A percentile compares a stretch with the other conserved stretches of the same genome.
phyloP scores from a whole-genome alignment of 1,140 invertebrate genomes.

The Octopus sinensis region DNA sequence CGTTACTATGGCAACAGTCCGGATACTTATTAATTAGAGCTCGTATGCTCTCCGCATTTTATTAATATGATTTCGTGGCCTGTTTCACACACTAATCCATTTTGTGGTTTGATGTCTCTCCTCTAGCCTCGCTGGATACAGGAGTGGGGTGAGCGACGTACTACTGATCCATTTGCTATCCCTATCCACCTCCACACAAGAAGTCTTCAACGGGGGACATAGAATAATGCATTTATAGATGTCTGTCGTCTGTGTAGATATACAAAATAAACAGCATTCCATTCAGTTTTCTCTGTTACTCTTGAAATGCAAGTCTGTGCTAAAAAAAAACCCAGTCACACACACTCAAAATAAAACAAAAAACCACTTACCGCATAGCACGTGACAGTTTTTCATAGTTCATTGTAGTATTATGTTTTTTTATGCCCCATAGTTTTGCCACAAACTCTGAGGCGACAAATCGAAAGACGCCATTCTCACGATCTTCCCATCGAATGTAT shows the following conservation, averaged over 20 bases:
- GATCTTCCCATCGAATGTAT: slow-evolving; percentile 79
- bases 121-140: too few relatives aligned
- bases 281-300: background rate
- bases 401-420: slow-evolving; percentile 86
- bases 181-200: background rate
- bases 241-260: background rate
- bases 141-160: too few relatives aligned
- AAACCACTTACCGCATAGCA: slow-evolving; percentile 74
- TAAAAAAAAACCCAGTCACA: background rate
- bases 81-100: too few relatives aligned
- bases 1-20: too few relatives aligned
- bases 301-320: background rate
- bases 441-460: slow-evolving; percentile 86
- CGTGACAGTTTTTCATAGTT: slow-evolving; percentile 90
- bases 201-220: background rate
- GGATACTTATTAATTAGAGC: too few relatives aligned
- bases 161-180: background rate
- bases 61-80: too few relatives aligned
- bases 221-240: background rate
- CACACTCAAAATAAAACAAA: background rate
- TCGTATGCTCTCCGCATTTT: too few relatives aligned
- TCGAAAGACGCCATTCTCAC: slow-evolving; percentile 76
- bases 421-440: slow-evolving; percentile 80
- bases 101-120: too few relatives aligned
- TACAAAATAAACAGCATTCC: background rate